Conservation (phyloP, 2,888 invertebrate species). For the Ophion costatus region DNA sequence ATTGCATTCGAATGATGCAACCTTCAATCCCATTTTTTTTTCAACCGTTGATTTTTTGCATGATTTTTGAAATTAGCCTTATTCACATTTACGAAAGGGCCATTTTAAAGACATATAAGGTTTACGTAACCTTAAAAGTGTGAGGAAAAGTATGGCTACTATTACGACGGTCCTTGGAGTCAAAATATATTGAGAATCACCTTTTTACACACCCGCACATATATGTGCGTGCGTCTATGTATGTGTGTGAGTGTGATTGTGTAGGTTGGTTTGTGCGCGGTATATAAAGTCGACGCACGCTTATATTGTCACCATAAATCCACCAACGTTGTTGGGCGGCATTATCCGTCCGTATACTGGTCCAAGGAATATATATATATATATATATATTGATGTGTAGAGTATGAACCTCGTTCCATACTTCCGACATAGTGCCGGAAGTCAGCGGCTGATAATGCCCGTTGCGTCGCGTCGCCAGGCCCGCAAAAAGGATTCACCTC, state of each 20-base stretch:
- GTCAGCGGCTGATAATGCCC: slow-evolving; percentile 74
- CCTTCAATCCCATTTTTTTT: no score
- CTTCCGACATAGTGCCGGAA: slow-evolving; percentile 75
- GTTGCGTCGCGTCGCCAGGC: background rate
- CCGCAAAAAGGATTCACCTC: slow-evolving; percentile 39
- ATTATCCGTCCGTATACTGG: slow-evolving; percentile 72
- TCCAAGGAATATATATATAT: background rate
- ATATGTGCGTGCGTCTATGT: no score
- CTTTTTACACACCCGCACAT: no score
- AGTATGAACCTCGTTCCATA: slow-evolving; percentile 68
- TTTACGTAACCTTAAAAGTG: no score
- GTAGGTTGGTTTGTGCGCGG: background rate
- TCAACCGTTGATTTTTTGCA: no score
- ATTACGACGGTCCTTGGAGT: no score
- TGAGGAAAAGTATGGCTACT: no score
- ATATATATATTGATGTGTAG: background rate
- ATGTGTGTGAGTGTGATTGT: background rate
- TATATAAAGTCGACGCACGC: slow-evolving; percentile 58
- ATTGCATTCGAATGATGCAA: no score
- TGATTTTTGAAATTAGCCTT: no score
- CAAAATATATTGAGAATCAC: no score
- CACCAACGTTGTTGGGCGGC: slow-evolving; percentile 73
- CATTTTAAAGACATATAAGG: no score
- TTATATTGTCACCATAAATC: slow-evolving; percentile 81
- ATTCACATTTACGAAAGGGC: no score